Percentiles rank a stretch among this genome's conserved stretches.
Conservation (phyloP, 2,113 vertebrate species). For the Sphaerodactylus townsendi region DNA sequence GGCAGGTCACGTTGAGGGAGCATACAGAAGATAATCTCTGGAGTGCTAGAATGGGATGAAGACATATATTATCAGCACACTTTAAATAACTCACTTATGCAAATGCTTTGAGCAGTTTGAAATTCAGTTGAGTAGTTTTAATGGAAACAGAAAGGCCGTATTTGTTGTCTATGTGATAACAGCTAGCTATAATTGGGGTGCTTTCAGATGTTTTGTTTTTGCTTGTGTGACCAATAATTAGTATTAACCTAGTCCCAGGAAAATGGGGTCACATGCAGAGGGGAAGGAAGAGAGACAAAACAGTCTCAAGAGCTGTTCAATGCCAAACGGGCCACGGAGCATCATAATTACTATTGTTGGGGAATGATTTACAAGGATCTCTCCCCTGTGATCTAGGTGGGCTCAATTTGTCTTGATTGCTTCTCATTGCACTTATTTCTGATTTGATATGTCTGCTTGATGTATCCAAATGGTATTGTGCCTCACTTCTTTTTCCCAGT, state of each 20-base stretch:
- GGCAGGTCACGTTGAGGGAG: not conserved
- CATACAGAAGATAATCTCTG: not conserved
- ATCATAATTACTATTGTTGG: not conserved
- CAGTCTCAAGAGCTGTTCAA: not conserved
- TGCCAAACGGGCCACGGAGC: not conserved
- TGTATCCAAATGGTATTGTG: not conserved
- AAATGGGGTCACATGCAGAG: not conserved
- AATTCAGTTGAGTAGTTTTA: not conserved
- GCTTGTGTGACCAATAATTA: not conserved
- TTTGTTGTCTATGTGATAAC: not conserved
- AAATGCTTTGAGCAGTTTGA: not conserved
- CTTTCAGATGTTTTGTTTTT: not conserved
- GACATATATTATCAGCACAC: not conserved
- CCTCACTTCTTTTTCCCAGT: no score
- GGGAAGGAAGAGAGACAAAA: not conserved
- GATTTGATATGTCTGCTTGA: not conserved
- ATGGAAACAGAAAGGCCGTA: not conserved
- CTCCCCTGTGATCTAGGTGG: not conserved
- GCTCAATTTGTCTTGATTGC: not conserved
- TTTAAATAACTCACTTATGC: not conserved
- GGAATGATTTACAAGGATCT: not conserved
- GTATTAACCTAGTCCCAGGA: slow-evolving; percentile 4
- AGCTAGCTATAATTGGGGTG: not conserved
- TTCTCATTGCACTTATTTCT: not conserved
- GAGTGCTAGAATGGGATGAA: not conserved